A percentile compares a stretch with the other conserved stretches of the same genome.
Evolutionary conservation across 1,140 invertebrate genomes (phyloP).

Genomic region (Samia ricini): DNA sequence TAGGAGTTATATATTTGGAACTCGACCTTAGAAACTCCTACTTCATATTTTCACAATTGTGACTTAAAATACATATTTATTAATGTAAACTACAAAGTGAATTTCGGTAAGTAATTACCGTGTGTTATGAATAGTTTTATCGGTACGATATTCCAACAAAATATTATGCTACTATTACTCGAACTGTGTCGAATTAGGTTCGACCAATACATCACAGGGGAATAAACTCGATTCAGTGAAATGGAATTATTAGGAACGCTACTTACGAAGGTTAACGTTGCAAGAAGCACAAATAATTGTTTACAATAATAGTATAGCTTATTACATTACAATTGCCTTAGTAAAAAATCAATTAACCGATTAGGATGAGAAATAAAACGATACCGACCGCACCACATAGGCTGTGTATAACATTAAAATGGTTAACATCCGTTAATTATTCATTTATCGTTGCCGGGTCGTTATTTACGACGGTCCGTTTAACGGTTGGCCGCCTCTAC

Average conservation of each 20-base stretch:
- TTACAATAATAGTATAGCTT: no score
- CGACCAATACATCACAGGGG: neutral
- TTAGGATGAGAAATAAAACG: neutral
- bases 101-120: neutral
- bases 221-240: neutral
- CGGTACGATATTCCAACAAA: neutral
- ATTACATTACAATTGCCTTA: no score
- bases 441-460: conserved; percentile 26
- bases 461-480: conserved; percentile 24
- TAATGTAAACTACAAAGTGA: neutral
- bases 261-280: no score
- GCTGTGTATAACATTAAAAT: neutral
- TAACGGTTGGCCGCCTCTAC: conserved; percentile 11
- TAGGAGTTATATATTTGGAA: no score
- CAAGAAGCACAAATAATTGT: no score
- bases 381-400: neutral
- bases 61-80: neutral
- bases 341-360: neutral
- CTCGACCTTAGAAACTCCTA: no score
- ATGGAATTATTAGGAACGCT: no score
- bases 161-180: neutral
- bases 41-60: no score
- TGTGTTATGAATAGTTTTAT: neutral
- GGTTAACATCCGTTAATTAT: conserved; percentile 25
- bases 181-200: neutral